Evolutionary conservation across 2,797 vertebrate genomes (phyloP).

Genomic region (Rousettus madagascariensis): DNA sequence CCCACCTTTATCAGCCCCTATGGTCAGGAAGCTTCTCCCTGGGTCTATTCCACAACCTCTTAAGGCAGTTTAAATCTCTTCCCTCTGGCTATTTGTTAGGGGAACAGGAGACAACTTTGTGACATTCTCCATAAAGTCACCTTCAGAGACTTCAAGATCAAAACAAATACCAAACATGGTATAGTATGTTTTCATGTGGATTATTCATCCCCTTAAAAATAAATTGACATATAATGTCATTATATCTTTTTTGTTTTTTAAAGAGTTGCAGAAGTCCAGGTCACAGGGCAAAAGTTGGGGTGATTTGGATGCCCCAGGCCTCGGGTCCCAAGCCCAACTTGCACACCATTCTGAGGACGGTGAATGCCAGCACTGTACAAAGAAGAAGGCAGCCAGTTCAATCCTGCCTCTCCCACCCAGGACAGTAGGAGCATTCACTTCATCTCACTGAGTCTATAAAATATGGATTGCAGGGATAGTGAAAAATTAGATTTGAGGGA

Average conservation of each 20-base stretch:
- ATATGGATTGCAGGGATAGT: not conserved
- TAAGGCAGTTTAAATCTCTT: not conserved
- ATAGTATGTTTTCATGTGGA: not conserved
- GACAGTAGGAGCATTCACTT: not conserved
- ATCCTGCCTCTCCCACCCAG: not conserved
- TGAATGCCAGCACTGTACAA: not conserved
- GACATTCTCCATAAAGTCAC: not conserved
- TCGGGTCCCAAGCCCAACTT: not conserved
- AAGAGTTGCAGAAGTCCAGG: not conserved
- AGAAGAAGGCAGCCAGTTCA: not conserved
- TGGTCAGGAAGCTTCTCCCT: not conserved
- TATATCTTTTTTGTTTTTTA: not conserved
- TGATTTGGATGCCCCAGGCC: not conserved
- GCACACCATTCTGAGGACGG: not conserved
- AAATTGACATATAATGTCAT: not conserved
- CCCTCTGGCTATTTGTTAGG: not conserved
- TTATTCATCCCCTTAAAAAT: not conserved
- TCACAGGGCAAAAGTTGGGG: not conserved
- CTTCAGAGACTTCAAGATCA: not conserved
- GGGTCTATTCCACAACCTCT: not conserved
- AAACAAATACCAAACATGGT: not conserved
- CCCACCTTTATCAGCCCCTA: not conserved
- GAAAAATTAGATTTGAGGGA: not conserved
- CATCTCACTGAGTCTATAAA: not conserved
- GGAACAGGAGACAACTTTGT: not conserved